A percentile compares a stretch with the other conserved stretches of the same genome.
Evolutionary conservation across 92 coral and sea anemone genomes (phyloP).

Genomic region (Zoanthus sociatus): DNA sequence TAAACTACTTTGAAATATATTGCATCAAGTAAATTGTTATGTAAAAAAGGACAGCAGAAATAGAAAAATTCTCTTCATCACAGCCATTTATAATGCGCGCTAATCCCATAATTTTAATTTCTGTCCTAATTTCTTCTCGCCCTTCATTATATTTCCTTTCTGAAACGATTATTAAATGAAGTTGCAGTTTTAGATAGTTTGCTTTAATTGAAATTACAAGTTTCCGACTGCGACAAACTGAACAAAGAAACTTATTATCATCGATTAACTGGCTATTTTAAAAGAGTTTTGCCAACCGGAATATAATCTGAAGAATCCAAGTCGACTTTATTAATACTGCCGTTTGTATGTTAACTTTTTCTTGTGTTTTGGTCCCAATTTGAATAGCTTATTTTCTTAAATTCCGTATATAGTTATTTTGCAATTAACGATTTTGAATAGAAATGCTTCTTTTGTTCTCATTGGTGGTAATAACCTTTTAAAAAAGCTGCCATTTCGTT

Average conservation of each 20-base stretch:
- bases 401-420: background rate
- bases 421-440: background rate
- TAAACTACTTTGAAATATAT: background rate
- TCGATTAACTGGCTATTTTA: constrained; percentile 19
- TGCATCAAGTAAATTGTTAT: background rate
- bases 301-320: background rate
- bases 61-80: too few species aligned
- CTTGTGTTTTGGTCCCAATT: background rate
- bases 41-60: too few species aligned
- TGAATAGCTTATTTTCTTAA: background rate
- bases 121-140: too few species aligned
- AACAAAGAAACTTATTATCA: constrained; percentile 14
- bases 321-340: background rate
- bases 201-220: background rate
- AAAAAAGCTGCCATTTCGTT: background rate
- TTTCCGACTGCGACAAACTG: background rate
- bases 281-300: background rate
- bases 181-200: background rate
- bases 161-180: background rate
- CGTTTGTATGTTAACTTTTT: background rate
- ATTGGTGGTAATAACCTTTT: background rate
- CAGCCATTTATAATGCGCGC: too few species aligned
- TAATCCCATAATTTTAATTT: too few species aligned
- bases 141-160: background rate
- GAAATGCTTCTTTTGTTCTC: background rate